phyloP scores from a whole-genome alignment of 2,113 vertebrate species.

The Scalopus aquaticus region DNA sequence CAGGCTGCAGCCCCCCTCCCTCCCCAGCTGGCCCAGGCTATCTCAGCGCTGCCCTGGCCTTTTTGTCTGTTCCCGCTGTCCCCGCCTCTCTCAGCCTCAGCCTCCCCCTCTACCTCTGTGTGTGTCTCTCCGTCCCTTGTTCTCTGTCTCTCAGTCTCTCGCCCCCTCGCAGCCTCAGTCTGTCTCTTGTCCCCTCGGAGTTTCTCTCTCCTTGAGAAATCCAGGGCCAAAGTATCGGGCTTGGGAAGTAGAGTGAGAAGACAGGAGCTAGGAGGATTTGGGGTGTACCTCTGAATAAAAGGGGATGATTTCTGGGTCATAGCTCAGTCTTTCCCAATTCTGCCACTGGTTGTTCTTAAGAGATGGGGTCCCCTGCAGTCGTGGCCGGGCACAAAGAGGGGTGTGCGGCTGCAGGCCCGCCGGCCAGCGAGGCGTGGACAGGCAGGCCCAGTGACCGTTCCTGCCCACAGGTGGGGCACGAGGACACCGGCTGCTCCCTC shows the following conservation, averaged over 20 bases:
- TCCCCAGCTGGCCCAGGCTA: too few species aligned
- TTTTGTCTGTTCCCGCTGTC: neutral
- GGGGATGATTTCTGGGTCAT: neutral
- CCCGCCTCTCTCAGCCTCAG: rapidly evolving
- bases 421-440: neutral
- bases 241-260: neutral
- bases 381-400: neutral
- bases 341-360: neutral
- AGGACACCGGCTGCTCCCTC: conserved; percentile 90
- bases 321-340: neutral
- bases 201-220: neutral
- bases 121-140: neutral
- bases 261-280: too few species aligned
- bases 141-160: neutral
- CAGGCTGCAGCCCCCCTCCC: too few species aligned
- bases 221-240: neutral
- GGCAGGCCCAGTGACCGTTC: neutral
- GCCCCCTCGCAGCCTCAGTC: too few species aligned
- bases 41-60: too few species aligned
- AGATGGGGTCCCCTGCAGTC: too few species aligned
- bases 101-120: too few species aligned
- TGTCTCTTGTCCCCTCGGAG: too few species aligned
- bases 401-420: neutral
- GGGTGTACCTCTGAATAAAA: neutral
- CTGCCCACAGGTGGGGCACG: conserved; percentile 90